Evolutionary conservation across 2,797 vertebrate species (phyloP), one percentile per base, ranked within the genome.

Genomic region (Ciconia nigra): DNA sequence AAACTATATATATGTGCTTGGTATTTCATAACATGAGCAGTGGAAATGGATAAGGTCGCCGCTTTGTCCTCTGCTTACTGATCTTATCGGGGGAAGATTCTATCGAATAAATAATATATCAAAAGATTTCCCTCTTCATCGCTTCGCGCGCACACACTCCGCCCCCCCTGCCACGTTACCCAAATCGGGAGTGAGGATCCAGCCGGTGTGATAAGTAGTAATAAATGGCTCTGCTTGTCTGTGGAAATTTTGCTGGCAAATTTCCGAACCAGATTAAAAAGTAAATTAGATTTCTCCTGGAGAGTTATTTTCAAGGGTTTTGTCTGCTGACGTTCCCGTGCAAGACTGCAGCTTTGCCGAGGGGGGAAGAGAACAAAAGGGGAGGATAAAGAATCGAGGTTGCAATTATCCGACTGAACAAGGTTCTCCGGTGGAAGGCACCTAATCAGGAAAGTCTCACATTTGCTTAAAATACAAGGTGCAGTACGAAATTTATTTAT

Each of bases 281-380:
- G 96, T 97, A 98, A 98, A 98, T 98, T 97, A 98, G 98, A 98
- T 98, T 98, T 98, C 97, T 98, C 98, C 97, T 97, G 94, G 96
- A 97, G 98, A 97, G 97, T 97, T 98, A 91, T 97, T 98, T 98
- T 96, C 94, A 92, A 97, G 97, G 97, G 96, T 96, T 98, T 98
- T 97, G 97, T 97, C 96, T 97, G 97, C 91, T 91, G 96, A 91
- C 94, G 89, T 96, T 97, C 97, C 92, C 73, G 8, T 96, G 97
- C 81, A 77, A 97, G 96, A 97, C 55, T 97, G 96, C 90, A 51
- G 97, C 97, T 98, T 98, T 96, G 96, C 97, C 92, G 63, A 96
- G 70, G 95, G 96, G 92, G 71, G 92, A 87, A 93, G 96, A 98
- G 97, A 90, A 96, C 96, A 96, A 97, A 97, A 95, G 87, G 94